A percentile compares a stretch with the other conserved stretches of the same genome.
These are phyloP conservation scores for Fundulus diaphanus DNA, from an alignment of 2,797 vertebrate genomes.

Conservation along the genomic window DNA sequence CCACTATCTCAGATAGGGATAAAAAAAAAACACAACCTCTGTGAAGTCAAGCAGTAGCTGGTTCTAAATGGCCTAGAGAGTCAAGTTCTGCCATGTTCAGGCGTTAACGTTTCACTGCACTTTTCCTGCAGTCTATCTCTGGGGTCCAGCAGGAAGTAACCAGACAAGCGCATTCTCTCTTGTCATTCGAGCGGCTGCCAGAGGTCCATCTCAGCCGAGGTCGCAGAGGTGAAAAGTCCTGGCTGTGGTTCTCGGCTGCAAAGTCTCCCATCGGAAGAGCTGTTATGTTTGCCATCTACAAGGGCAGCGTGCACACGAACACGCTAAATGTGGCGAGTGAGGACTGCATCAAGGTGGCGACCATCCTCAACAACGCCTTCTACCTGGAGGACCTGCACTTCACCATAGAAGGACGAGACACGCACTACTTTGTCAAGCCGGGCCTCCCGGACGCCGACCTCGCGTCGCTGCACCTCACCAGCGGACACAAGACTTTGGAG, in stretches of 20 bases:
- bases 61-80: conserved; percentile 70
- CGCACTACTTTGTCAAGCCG: conserved; percentile 97
- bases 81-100: conserved; percentile 73
- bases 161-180: conserved; percentile 92
- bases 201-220: conserved; percentile 89
- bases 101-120: conserved; percentile 78
- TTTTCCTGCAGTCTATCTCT: conserved; percentile 89
- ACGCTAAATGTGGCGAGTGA: conserved; percentile 95
- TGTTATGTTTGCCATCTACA: conserved; percentile 96
- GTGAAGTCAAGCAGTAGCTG: conserved; percentile 65
- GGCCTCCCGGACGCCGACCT: conserved; percentile 94
- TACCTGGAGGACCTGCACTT: conserved; percentile 98
- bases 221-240: conserved; percentile 87
- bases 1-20: conserved; percentile 64
- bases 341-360: conserved; percentile 98
- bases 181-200: conserved; percentile 94
- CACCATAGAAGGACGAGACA: conserved; percentile 94
- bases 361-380: conserved; percentile 95
- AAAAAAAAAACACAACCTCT: conserved; percentile 47
- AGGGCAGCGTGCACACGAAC: conserved; percentile 93
- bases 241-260: conserved; percentile 97
- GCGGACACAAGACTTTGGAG: conserved; percentile 93
- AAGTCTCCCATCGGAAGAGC: conserved; percentile 95
- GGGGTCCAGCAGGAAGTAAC: conserved; percentile 97
- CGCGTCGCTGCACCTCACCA: conserved; percentile 91